Evolutionary conservation across 2,113 vertebrate genomes (phyloP).

Genomic region (Dendrocopos noguchii): DNA sequence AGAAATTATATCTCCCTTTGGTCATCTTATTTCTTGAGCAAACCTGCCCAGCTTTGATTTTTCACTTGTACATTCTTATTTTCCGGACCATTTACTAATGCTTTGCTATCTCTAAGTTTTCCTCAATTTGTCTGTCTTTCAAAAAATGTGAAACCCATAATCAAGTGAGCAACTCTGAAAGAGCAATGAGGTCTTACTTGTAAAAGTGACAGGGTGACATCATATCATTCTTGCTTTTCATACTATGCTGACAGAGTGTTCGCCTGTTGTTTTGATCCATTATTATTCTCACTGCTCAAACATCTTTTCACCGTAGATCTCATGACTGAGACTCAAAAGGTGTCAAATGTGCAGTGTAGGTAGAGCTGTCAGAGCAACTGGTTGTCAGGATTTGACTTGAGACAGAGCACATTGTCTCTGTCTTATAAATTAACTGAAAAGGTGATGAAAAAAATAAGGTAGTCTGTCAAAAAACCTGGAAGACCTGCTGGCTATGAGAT

Average conservation of each 20-base stretch:
- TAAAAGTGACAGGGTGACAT: not conserved
- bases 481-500: not conserved
- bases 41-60: not conserved
- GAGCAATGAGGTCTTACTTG: not conserved
- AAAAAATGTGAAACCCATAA: not conserved
- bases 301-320: not conserved
- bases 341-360: not conserved
- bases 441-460: not conserved
- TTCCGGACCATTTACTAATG: slow-evolving; percentile 8
- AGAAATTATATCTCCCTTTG: slow-evolving; percentile 22
- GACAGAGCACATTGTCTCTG: not conserved
- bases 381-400: not conserved
- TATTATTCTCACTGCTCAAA: slow-evolving; percentile 5
- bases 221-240: not conserved
- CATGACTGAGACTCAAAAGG: not conserved
- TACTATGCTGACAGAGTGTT: not conserved
- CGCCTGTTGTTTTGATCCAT: not conserved
- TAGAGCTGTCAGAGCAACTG: slow-evolving; percentile 8
- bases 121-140: slow-evolving; percentile 33
- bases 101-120: slow-evolving; percentile 1
- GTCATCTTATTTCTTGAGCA: not conserved
- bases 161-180: not conserved
- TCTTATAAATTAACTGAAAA: not conserved
- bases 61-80: not conserved
- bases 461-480: not conserved